Evolutionary conservation across 2,888 invertebrate genomes (phyloP).

Genomic region (Dasypogon diadema): DNA sequence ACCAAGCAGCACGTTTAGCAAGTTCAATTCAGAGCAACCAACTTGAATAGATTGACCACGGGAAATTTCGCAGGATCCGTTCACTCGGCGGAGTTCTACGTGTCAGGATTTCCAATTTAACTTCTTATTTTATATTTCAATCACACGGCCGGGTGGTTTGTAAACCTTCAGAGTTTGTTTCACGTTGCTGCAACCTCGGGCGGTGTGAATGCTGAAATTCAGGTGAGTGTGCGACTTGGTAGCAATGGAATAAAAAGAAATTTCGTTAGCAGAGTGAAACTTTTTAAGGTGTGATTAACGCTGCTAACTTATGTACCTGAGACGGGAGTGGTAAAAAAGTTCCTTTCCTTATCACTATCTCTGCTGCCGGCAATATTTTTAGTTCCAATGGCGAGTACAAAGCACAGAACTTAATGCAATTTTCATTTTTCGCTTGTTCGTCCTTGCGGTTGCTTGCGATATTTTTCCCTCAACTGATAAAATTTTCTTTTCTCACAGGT

Average conservation of each 20-base stretch:
- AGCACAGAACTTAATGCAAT: conserved; percentile 21
- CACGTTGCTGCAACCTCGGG: neutral
- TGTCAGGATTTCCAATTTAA: conserved; percentile 50
- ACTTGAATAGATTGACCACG: neutral
- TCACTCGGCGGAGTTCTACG: conserved; percentile 21
- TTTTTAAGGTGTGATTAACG: conserved; percentile 39
- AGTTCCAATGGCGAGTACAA: neutral
- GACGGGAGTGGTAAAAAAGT: neutral
- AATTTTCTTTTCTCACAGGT: neutral
- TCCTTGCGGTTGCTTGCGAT: conserved; percentile 28
- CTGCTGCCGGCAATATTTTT: neutral
- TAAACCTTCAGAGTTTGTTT: conserved; percentile 24
- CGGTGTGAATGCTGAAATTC: too few species aligned
- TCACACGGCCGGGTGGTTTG: conserved; percentile 52
- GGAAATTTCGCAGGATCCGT: neutral
- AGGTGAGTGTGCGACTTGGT: neutral
- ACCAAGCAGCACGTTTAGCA: conserved; percentile 12
- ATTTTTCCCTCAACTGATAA: conserved; percentile 15
- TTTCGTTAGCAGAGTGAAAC: conserved; percentile 2
- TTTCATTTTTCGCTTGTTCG: conserved; percentile 25
- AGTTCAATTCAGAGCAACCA: neutral
- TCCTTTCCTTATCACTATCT: conserved; percentile 9
- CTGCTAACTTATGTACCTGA: conserved; percentile 31
- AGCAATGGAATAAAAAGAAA: too few species aligned
- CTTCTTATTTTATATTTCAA: conserved; percentile 53